Conservation (phyloP, 1,140 invertebrate genomes). For the Drosophila baimaii region DNA sequence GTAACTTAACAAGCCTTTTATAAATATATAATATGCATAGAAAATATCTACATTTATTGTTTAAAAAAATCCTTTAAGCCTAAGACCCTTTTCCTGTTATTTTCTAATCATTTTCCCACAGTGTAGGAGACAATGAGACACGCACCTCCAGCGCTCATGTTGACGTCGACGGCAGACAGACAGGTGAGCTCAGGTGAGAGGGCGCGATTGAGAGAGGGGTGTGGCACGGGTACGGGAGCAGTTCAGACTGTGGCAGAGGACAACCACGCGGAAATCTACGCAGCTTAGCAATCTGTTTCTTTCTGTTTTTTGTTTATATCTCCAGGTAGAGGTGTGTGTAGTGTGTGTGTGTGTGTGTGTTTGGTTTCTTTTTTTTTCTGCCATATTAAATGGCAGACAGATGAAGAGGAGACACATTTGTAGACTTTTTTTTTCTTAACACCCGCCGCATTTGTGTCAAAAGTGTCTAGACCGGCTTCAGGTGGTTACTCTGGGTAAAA, state of each 20-base stretch:
- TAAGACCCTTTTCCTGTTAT: background rate
- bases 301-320: slow-evolving; percentile 47
- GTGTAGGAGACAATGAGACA: slow-evolving; percentile 70
- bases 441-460: slow-evolving; percentile 76
- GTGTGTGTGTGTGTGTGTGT: slow-evolving; percentile 14
- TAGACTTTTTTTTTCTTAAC: slow-evolving; percentile 61
- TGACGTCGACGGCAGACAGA: slow-evolving; percentile 27
- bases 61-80: background rate
- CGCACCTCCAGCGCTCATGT: slow-evolving; percentile 56
- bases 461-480: slow-evolving; percentile 75
- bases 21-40: background rate
- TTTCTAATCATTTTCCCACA: background rate
- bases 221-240: slow-evolving; percentile 5
- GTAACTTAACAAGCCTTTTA: too few species aligned
- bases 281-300: slow-evolving; percentile 77
- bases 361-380: slow-evolving; percentile 24
- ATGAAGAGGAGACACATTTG: slow-evolving; percentile 49
- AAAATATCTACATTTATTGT: background rate
- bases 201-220: background rate
- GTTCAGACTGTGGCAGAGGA: slow-evolving; percentile 31
- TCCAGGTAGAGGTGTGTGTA: slow-evolving; percentile 11
- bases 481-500: slow-evolving; percentile 44
- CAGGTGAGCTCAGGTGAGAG: slow-evolving; percentile 28
- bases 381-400: slow-evolving; percentile 70
- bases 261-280: slow-evolving; percentile 73